Evolutionary conservation across 1,140 invertebrate species (phyloP), one percentile per base, ranked within the genome.

Genomic region (Drosophila sturtevanti): DNA sequence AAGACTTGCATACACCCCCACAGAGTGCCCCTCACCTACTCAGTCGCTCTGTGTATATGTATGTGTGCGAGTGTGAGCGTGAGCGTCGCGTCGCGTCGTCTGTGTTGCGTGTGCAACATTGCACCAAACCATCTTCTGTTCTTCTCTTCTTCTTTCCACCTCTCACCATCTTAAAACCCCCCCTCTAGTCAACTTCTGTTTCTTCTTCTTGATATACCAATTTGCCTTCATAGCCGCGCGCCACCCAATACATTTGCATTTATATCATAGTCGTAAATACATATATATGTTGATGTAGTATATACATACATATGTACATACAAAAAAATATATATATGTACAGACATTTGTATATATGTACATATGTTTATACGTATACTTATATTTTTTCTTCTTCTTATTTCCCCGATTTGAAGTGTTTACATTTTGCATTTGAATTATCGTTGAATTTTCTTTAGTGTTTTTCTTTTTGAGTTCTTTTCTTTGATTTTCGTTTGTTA

Each of bases 381-480:
- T 74, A 58, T 67, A 73, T 54, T 69, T 73, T 69, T 73, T 34
- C 52, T 62, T 37, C 37, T 35, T 52, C 48, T 65, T 54, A 61
- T 63, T 38, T 41, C 59, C 38, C 52, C 69, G 64, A 69, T 77
- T 84, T 85, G 81, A 86, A 86, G 79, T 87, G 82, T 87, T 87
- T 87, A 87, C 82, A 87, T 87, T 89, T 73, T 82, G 75, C 79
- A 72, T 87, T 87, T 87, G 79, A 89, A 87, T 87, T 87, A 87
- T 87, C 72, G 72, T 72, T 76, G 71, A 62, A 72, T 67, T 80
- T 80, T 71, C 55, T 73, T 66, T 79, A 63, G 41, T 48, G 41
- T 48, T 48, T 16, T 48, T 14, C 16, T 44, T 44, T 44, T 48
- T 48, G 41, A 48, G 41, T 79, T 71, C 62, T 72, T 67, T 75